Evolutionary conservation across 1,140 invertebrate species (phyloP), one percentile per base, ranked within the genome.

Genomic region (Zaprionus lachaisei): DNA sequence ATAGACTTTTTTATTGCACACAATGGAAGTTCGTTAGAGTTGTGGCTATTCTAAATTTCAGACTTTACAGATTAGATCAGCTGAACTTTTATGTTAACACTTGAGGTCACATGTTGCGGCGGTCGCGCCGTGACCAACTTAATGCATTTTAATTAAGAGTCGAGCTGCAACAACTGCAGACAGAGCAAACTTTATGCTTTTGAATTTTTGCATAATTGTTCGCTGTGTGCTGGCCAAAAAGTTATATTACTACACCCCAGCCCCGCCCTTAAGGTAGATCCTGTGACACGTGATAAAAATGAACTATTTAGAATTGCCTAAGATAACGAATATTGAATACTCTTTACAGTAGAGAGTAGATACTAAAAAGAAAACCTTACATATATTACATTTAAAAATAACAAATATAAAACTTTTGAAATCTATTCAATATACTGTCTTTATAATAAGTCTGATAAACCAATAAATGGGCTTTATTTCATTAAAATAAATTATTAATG

Each of bases 61-160:
- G 66, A 73, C 64, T 68, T 74, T 20, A 24, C 70, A 74, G 70
- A 65, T 72, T 70, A 66, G 47, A 41, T 58, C 72, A 62, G 15
- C 11, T 34, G 20, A 60, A 70, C 60, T 78, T 78, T 70, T 70
- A 67, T 76, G 60, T 72, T 77, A 72, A 67, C 77, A 69, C 61
- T 80, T 72, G 72, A 69, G 77, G 67, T 79, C 77, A 79, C 69
- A 77, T 79, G 68, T 62, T 68, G 63, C 71, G 44, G 41, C 20
- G 41, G 41, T 64, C 56, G 54, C 61, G 61, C 58, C 49, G 22
- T 57, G 66, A 72, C 24, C 65, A 77, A 77, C 79, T 81, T 72
- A 77, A 79, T 81, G 77, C 77, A 79, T 79, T 81, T 81, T 79
- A 79, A 81, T 81, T 81, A 81, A 70, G 77, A 71, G 63, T 55